These are phyloP conservation scores for Cinclus mexicanus DNA, from an alignment of 2,113 vertebrate genomes.

Conservation along the genomic window DNA sequence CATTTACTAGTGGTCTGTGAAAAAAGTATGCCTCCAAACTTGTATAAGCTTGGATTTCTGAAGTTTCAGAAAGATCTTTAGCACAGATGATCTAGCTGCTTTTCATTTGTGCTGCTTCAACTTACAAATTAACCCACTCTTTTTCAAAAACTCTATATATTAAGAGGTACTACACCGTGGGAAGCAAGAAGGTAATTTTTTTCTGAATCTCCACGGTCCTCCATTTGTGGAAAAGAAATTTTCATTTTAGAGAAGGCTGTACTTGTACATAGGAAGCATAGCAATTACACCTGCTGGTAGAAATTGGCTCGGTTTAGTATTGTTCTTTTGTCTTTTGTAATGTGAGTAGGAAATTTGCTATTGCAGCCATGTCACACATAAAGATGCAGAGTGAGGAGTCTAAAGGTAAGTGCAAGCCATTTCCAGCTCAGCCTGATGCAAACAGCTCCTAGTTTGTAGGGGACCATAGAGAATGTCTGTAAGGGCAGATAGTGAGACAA, in stretches of 20 bases:
- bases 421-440: neutral
- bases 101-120: neutral
- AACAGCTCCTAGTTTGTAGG: neutral
- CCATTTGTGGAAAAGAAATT: neutral
- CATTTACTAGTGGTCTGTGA: neutral
- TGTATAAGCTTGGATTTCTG: neutral
- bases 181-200: neutral
- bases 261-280: neutral
- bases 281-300: neutral
- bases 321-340: neutral
- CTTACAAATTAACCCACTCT: neutral
- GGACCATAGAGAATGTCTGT: accelerated
- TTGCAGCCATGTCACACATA: neutral
- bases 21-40: neutral
- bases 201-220: neutral
- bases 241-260: neutral
- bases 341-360: neutral
- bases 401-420: accelerated
- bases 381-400: accelerated
- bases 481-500: neutral
- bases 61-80: neutral
- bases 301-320: neutral
- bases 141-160: neutral
- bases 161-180: neutral
- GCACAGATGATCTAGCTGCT: neutral